Evolutionary conservation across 2,888 invertebrate genomes (phyloP), one percentile per base, ranked within the genome.

Genomic region (Tyria jacobaeae): DNA sequence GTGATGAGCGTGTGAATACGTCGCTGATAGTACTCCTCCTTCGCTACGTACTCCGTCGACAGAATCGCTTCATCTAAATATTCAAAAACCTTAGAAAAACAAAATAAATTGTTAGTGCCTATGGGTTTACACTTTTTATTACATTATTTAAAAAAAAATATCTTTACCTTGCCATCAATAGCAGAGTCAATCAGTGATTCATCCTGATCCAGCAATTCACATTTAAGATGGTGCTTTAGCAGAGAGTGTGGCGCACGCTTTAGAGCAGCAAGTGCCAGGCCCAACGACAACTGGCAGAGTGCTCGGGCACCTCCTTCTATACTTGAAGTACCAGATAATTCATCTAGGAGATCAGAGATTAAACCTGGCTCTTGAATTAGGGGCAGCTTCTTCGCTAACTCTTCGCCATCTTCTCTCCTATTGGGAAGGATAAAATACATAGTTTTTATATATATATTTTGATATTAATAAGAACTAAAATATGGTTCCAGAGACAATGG

Each of bases 1-100:
- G 98, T 97, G 57, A 99, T 94, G 10, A 99, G 92, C 17, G 96
- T 95, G 89, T 99, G 99, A 51, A 99, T 91, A 50, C 97, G 95
- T 25, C 97, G 95, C 77, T 97, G 95, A 81, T 98, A 97, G 85
- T 98, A 98, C 88, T 98, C 97, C 88, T 92, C 95, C 66, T 95
- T 95, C 74, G 95, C 96, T 62, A 98, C 95, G 35, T 94, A 91
- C 35, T 96, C 95, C 62, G 95, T 96, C 17, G 96, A 95, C 27
- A 98, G 92, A 34, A 98, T 92, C 17, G 96, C 95, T 62, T 96
- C 96, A 55, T 96, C 95, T 44, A 98, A 88, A 79, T 97, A 98
- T 68, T 96, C 96, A 82, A 99, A 98, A 4, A 97, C 96, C 90
- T 96, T 54, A 0, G 21, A 92, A 0, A 67, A 74, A 15, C 51